These are phyloP conservation scores for Camponotus pennsylvanicus DNA, from an alignment of 1,140 invertebrate species.

Conservation along the genomic window DNA sequence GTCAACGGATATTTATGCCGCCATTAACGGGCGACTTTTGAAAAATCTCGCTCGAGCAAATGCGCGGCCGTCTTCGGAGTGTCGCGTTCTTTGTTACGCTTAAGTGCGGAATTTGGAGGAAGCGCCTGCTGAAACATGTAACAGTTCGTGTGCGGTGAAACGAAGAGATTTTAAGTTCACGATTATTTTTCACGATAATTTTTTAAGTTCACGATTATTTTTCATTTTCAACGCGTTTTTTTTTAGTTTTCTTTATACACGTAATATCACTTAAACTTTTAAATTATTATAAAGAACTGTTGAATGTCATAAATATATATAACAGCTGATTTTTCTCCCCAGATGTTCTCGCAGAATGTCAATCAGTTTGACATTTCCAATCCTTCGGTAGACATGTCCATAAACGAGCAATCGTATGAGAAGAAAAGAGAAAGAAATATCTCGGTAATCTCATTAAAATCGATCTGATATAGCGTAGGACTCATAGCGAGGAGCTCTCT, in stretches of 20 bases:
- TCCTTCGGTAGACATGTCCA: constrained; percentile 16
- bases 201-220: neutral
- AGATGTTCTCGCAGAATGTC: constrained; percentile 15
- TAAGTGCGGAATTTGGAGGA: constrained; percentile 41
- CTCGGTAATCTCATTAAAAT: constrained; percentile 54
- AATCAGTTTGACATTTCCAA: constrained; percentile 41
- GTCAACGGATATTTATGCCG: constrained; percentile 71
- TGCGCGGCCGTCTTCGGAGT: neutral
- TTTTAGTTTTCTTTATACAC: neutral
- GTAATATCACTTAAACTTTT: neutral
- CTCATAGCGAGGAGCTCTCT: neutral
- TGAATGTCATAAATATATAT: constrained; percentile 18
- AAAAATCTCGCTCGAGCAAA: constrained; percentile 66
- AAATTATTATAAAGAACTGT: neutral
- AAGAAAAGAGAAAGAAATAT: neutral
- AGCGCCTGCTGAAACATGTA: neutral
- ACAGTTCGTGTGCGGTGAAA: neutral
- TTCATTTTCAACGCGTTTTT: neutral
- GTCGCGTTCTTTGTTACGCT: constrained; percentile 50
- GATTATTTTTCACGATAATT: neutral
- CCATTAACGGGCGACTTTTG: constrained; percentile 65
- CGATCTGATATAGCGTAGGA: constrained; percentile 27
- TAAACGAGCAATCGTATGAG: constrained; percentile 5
- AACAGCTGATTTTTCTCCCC: neutral
- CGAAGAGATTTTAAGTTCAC: neutral